Conservation (phyloP, 2,797 vertebrate species). For the Dendrocincla tyrannina region DNA sequence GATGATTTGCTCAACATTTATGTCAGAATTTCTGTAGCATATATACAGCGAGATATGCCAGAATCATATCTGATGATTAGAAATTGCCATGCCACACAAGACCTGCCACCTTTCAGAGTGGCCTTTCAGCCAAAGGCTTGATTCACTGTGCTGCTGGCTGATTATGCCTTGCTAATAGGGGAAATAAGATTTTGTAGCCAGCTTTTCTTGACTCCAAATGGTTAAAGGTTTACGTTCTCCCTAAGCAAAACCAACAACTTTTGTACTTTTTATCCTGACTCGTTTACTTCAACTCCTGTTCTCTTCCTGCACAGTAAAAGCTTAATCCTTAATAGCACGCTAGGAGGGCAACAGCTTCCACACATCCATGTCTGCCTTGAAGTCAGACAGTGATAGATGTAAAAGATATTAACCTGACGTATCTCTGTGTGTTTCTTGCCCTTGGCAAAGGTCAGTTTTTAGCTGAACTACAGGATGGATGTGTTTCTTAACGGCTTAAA, state of each 20-base stretch:
- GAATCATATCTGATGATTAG: background rate
- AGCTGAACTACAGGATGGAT: background rate
- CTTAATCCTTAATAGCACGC: background rate
- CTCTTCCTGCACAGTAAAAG: background rate
- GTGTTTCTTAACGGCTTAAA: background rate
- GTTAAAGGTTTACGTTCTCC: rapidly evolving
- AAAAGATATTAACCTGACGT: background rate
- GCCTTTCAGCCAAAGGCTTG: background rate
- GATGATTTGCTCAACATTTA: background rate
- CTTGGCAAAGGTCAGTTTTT: background rate
- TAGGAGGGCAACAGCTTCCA: background rate
- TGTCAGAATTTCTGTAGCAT: background rate
- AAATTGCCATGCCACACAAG: background rate
- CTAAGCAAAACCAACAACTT: background rate
- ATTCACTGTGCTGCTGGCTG: background rate
- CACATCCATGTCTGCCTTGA: background rate
- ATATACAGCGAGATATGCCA: background rate
- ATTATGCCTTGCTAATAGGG: background rate
- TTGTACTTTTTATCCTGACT: background rate
- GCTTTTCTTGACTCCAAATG: background rate
- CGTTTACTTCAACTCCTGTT: background rate
- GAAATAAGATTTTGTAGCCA: background rate
- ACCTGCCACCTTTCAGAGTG: background rate
- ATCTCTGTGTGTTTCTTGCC: background rate
- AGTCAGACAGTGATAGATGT: background rate